Conservation (phyloP, 2,888 invertebrate species). For the Sepioteuthis lessoniana region DNA sequence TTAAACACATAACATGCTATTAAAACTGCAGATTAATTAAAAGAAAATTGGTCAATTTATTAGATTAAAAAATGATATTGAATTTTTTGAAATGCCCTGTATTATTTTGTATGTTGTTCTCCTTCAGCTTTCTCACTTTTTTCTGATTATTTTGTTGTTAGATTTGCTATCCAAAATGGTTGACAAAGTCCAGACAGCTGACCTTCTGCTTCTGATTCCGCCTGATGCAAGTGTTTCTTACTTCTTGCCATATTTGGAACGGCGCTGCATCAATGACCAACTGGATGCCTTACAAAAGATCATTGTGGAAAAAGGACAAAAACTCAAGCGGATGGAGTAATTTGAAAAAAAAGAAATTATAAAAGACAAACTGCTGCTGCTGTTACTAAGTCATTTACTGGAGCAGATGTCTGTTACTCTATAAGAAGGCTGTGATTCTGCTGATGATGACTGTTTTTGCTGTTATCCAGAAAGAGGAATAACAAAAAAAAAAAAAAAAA, state of each 20-base stretch:
- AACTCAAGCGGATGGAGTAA: background rate
- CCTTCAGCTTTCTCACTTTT: background rate
- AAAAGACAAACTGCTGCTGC: background rate
- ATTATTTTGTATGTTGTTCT: background rate
- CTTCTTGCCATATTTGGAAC: slow-evolving; percentile 60
- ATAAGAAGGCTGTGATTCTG: background rate
- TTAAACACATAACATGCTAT: too few species aligned
- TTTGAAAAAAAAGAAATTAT: background rate
- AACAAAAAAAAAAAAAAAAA: background rate
- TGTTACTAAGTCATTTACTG: background rate
- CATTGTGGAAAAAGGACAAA: slow-evolving; percentile 39
- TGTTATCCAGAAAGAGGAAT: background rate
- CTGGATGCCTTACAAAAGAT: slow-evolving; percentile 11
- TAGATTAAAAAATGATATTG: too few species aligned
- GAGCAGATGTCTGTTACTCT: background rate
- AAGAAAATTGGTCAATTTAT: too few species aligned
- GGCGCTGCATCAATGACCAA: slow-evolving; percentile 51
- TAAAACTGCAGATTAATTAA: too few species aligned
- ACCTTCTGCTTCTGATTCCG: slow-evolving; percentile 60
- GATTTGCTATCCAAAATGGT: slow-evolving; percentile 58
- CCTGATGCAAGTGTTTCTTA: slow-evolving; percentile 60
- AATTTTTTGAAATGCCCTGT: too few species aligned
- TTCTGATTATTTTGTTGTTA: slow-evolving; percentile 51
- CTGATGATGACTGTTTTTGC: background rate
- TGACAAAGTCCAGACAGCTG: slow-evolving; percentile 53